Conservation (phyloP, 2,113 vertebrate genomes). For the Dipodomys ordii region DNA sequence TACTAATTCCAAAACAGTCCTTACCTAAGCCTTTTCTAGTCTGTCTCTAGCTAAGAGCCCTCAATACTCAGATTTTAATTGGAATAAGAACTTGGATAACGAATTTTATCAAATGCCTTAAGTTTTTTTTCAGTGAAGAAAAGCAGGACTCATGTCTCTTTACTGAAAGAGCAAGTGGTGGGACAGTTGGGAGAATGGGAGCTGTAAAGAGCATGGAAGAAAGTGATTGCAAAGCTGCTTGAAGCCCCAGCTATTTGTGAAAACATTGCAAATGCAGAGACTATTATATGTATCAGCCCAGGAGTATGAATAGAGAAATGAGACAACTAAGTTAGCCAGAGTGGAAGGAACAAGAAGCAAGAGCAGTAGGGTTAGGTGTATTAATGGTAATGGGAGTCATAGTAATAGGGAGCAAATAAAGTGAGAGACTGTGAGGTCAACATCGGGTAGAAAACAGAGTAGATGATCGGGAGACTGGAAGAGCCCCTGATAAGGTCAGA, state of each 20-base stretch:
- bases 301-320: neutral
- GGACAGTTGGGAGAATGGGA: neutral
- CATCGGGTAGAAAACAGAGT: constrained; percentile 13
- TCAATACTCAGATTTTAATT: neutral
- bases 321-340: neutral
- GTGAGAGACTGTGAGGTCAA: neutral
- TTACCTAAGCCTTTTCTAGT: neutral
- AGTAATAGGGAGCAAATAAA: neutral
- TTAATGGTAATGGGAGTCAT: neutral
- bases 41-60: neutral
- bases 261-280: neutral
- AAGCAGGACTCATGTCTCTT: neutral
- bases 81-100: neutral
- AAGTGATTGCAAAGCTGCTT: neutral
- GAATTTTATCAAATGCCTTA: neutral
- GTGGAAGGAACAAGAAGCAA: neutral
- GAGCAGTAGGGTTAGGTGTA: neutral
- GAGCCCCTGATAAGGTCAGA: neutral
- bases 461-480: neutral
- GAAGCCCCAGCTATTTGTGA: neutral
- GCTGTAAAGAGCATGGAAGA: neutral
- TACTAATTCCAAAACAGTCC: neutral
- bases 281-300: neutral
- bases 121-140: neutral
- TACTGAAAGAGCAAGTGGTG: neutral